Percentiles rank a stretch among this genome's conserved stretches.
Conservation (phyloP, 2,113 vertebrate genomes). For the Chamaea fasciata region DNA sequence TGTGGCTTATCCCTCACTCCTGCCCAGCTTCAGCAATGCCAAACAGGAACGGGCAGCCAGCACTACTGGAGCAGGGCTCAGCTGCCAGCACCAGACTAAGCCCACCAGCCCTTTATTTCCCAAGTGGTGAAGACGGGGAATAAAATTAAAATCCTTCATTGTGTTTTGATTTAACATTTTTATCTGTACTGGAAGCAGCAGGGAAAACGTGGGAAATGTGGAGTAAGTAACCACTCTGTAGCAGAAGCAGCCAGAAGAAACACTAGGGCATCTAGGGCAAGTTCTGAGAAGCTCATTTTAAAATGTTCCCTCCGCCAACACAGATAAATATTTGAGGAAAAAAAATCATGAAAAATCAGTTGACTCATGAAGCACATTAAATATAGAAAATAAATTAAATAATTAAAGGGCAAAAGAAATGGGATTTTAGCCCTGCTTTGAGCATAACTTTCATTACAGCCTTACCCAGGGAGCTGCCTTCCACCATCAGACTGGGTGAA, state of each 20-base stretch:
- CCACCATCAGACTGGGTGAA: neutral
- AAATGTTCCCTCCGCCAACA: neutral
- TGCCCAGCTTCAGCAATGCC: neutral
- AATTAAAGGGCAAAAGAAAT: constrained; percentile 12
- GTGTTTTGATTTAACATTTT: neutral
- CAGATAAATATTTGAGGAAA: constrained; percentile 36
- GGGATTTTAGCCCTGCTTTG: neutral
- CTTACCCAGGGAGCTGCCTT: neutral
- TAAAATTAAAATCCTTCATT: neutral
- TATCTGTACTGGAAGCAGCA: neutral
- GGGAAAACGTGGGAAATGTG: neutral
- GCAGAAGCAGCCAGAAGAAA: neutral
- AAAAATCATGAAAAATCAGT: neutral
- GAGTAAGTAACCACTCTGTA: neutral
- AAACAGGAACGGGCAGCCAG: neutral
- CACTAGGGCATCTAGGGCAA: neutral
- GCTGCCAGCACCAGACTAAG: neutral
- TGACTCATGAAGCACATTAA: neutral
- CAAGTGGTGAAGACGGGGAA: neutral
- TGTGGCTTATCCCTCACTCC: neutral
- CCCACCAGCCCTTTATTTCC: neutral
- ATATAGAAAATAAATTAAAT: constrained; percentile 46
- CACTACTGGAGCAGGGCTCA: fast-evolving
- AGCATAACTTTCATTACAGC: neutral
- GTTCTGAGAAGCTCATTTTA: neutral